phyloP scores from a whole-genome alignment of 2,888 invertebrate species.

The Sphaerolaimus hirsutus region DNA sequence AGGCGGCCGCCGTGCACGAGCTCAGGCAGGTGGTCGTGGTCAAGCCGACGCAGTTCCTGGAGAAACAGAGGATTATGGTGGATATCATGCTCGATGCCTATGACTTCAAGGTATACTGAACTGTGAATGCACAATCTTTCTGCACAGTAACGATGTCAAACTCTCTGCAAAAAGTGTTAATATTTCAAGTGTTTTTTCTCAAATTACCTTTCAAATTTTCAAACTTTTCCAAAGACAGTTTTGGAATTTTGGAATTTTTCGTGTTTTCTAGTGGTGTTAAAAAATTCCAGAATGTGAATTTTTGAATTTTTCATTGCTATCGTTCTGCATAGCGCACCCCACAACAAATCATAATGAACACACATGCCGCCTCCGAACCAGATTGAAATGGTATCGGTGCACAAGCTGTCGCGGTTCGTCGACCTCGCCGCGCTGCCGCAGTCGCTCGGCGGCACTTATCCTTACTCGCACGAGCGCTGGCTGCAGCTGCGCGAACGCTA shows the following conservation, averaged over 20 bases:
- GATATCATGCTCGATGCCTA: conserved; percentile 18
- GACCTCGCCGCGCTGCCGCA: conserved; percentile 45
- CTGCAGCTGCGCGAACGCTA: conserved; percentile 47
- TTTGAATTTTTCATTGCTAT: no score
- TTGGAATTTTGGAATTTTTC: no score
- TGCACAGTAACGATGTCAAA: no score
- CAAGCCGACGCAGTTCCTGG: conserved; percentile 49
- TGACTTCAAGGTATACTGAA: conserved; percentile 14
- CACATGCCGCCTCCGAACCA: conserved; percentile 26
- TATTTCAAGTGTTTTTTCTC: no score
- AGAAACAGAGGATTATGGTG: conserved; percentile 39
- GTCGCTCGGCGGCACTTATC: conserved; percentile 45
- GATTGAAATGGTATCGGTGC: conserved; percentile 45
- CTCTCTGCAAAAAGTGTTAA: no score
- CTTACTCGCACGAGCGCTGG: conserved; percentile 50
- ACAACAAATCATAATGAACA: no score
- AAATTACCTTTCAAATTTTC: no score
- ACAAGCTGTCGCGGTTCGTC: conserved; percentile 43
- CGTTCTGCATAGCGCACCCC: no score
- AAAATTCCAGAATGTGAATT: no score
- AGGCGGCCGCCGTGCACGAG: conserved; percentile 14
- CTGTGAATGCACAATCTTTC: no score
- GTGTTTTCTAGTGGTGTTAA: no score
- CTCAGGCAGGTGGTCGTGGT: conserved; percentile 35
- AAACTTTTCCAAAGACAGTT: no score